phyloP scores from a whole-genome alignment of 2,797 vertebrate species.

The Labeo calbasu region DNA sequence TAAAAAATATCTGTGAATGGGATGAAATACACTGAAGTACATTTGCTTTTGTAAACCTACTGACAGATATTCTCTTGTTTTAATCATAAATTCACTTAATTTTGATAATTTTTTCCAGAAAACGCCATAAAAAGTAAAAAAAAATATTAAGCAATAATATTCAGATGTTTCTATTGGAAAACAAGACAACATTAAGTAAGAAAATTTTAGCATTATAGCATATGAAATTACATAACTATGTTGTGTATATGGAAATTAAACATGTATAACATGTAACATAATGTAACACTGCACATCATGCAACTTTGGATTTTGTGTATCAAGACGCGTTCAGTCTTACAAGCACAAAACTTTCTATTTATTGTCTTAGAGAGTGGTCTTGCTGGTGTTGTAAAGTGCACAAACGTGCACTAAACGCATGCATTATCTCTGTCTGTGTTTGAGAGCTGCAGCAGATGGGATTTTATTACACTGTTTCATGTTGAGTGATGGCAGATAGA shows the following conservation, averaged over 20 bases:
- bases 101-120: background rate
- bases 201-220: no score
- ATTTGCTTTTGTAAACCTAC: no score
- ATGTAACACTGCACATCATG: background rate
- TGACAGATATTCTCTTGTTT: background rate
- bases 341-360: background rate
- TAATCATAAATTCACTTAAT: background rate
- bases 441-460: slow-evolving; percentile 72
- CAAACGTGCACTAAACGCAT: slow-evolving; percentile 24
- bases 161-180: background rate
- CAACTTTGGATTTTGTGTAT: background rate
- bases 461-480: slow-evolving; percentile 75
- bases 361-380: background rate
- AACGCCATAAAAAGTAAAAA: no score
- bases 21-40: no score
- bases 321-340: background rate
- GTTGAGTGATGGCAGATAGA: slow-evolving; percentile 64
- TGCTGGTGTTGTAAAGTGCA: background rate
- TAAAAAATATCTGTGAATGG: no score
- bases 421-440: slow-evolving; percentile 57
- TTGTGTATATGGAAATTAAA: no score
- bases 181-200: background rate
- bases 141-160: background rate
- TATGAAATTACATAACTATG: no score
- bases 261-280: no score